Base-by-base conservation (phyloP, 2,797 vertebrate genomes). In the Pipistrellus kuhlii region DNA sequence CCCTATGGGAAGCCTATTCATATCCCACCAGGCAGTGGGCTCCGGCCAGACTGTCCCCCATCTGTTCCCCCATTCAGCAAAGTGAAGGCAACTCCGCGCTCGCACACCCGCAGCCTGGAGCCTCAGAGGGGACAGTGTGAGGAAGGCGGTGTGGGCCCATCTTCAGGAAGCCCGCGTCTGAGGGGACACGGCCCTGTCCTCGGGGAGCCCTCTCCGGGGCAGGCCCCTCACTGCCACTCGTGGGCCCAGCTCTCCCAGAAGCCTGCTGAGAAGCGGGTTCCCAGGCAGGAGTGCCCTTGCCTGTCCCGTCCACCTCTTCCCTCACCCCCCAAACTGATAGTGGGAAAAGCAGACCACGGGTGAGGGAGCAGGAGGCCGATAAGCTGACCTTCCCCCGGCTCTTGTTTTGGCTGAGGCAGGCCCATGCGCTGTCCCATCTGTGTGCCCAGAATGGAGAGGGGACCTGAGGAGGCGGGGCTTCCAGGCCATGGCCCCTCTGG, bases 321-420 rank as follows among this genome's bases (percentile, higher is more conserved):
- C n/a, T 77, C 41, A 12, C 4, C 64, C 38, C 46, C 85, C 66
- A 81, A 17, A 9, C 73, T 78, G 82, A 85, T 3, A 51, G 41
- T 4, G 48, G 35, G 41, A 55, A 18, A 92, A 44, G 44, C 73
- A 48, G 75, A 53, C 51, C 53, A 0, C 0, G 8, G n/a, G 8
- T 6, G 23, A 44, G n/a, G 68, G 35, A 68, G 23, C 66, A 23
- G 46, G 30, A 83, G n/a, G 15, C 55, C 0, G 30, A 88, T 68
- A 83, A 86, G 84, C 55, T 68, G 89, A 80, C 83, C 91, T 95
- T 82, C 48, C 83, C 64, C 64, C 41, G 8, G 77, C 59, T 84
- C 53, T 73, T 93, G 86, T 95, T 91, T 83, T 77, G 91, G 72
- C 94, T 88, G 77, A 87, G 13, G 32, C 78, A 41, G 82, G 38